These are phyloP conservation scores for Pavo muticus DNA, from an alignment of 2,113 vertebrate genomes.

Conservation along the genomic window DNA sequence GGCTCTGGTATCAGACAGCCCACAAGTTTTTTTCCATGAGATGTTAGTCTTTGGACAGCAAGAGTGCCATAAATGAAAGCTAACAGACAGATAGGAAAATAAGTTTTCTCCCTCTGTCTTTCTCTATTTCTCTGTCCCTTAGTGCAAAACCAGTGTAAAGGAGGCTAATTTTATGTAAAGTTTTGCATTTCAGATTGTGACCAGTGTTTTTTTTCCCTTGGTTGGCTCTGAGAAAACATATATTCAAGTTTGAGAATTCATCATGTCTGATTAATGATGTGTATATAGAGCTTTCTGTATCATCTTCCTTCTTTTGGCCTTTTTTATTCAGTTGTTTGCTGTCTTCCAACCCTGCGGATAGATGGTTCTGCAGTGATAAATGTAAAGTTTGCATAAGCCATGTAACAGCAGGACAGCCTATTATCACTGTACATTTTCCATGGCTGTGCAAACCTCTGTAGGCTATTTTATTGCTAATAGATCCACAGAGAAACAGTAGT, in stretches of 20 bases:
- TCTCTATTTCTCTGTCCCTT: conserved; percentile 14
- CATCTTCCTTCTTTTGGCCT: conserved; percentile 80
- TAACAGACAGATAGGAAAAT: conserved; percentile 25
- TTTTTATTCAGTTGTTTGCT: conserved; percentile 84
- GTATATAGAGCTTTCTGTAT: conserved; percentile 79
- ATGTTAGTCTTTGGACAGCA: conserved; percentile 5
- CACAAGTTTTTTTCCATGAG: neutral
- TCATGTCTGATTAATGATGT: conserved; percentile 88
- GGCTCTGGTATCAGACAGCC: neutral
- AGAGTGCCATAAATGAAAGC: neutral
- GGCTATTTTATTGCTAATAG: conserved; percentile 92
- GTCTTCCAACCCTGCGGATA: conserved; percentile 84
- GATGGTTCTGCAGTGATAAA: conserved; percentile 87
- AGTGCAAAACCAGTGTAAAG: conserved; percentile 37
- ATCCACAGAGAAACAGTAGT: conserved; percentile 89
- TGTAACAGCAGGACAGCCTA: conserved; percentile 90
- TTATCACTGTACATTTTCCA: conserved; percentile 91
- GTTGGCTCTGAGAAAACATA: conserved; percentile 72
- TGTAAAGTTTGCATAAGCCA: conserved; percentile 90
- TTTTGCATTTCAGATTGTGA: conserved; percentile 63
- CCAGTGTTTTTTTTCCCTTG: conserved; percentile 61
- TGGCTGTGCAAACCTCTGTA: conserved; percentile 90
- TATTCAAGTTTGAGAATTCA: conserved; percentile 79
- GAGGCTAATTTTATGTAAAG: conserved; percentile 73
- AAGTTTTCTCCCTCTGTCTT: neutral